Evolutionary conservation across 2,888 invertebrate genomes (phyloP).

Genomic region (Leucania comma): DNA sequence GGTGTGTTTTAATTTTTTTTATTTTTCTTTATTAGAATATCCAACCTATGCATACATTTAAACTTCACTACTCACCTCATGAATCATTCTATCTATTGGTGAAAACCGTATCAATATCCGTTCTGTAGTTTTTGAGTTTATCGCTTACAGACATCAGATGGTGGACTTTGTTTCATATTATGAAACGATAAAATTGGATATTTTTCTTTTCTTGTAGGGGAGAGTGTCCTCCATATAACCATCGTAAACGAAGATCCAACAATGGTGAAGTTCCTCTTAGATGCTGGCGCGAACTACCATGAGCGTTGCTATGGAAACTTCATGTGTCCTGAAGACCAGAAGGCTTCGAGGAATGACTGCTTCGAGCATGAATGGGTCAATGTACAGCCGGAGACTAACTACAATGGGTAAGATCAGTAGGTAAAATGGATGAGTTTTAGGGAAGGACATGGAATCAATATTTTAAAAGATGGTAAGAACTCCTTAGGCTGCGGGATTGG

Average conservation of each 20-base stretch:
- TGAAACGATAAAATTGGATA: background rate
- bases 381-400: conserved; percentile 95
- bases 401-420: conserved; percentile 84
- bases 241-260: conserved; percentile 99
- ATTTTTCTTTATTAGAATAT: too few relatives aligned
- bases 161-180: too few relatives aligned
- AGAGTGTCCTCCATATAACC: conserved; percentile 98
- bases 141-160: too few relatives aligned
- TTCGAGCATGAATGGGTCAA: conserved; percentile 98
- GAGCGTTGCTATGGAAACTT: conserved; percentile 98
- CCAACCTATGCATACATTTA: too few relatives aligned
- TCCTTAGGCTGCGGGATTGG: too few relatives aligned
- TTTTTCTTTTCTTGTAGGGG: conserved; percentile 90
- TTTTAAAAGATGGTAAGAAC: too few relatives aligned
- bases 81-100: too few relatives aligned
- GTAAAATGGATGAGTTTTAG: too few relatives aligned
- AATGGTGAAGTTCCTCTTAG: conserved; percentile 98
- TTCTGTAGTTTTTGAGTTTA: too few relatives aligned
- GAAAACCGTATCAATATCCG: too few relatives aligned
- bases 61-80: too few relatives aligned
- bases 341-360: conserved; percentile 96
- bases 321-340: conserved; percentile 99
- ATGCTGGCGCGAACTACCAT: conserved; percentile 97
- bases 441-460: too few relatives aligned
- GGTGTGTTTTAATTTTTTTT: background rate